Conservation (phyloP, 2,888 invertebrate genomes). For the Drosophila birchii region DNA sequence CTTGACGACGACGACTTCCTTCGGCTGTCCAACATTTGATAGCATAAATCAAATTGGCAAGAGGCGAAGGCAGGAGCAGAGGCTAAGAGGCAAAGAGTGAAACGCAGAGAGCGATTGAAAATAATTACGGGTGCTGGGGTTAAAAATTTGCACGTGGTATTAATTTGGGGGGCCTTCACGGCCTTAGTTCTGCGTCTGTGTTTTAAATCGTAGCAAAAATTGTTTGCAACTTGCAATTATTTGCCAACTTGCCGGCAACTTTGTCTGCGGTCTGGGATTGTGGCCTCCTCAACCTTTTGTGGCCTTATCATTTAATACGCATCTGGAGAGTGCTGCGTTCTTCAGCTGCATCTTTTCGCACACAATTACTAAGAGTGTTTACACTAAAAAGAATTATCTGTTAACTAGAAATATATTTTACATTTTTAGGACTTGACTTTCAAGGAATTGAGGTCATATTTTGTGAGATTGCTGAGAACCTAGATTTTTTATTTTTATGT, state of each 20-base stretch:
- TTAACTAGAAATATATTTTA: rapidly evolving
- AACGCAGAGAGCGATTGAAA: constrained; percentile 49
- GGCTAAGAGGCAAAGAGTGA: neutral
- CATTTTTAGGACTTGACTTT: too few species aligned
- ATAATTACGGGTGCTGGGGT: constrained; percentile 79
- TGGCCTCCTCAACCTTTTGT: constrained; percentile 54
- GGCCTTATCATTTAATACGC: constrained; percentile 76
- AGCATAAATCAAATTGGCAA: constrained; percentile 77
- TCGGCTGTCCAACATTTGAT: constrained; percentile 55
- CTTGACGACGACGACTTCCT: neutral
- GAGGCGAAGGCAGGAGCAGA: constrained; percentile 1
- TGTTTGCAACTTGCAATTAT: constrained; percentile 70
- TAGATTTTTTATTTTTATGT: neutral
- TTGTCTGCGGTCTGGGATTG: constrained; percentile 49
- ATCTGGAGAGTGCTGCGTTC: constrained; percentile 55
- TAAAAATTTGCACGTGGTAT: constrained; percentile 78
- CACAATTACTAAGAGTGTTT: constrained; percentile 52
- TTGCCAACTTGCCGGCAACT: constrained; percentile 40
- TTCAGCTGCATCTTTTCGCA: constrained; percentile 68
- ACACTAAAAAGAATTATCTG: neutral
- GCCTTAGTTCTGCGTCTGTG: constrained; percentile 30
- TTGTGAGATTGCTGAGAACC: neutral
- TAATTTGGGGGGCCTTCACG: constrained; percentile 52
- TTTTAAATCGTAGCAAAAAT: constrained; percentile 73
- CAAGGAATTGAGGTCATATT: neutral